phyloP scores from a whole-genome alignment of 2,113 vertebrate species.

The Microtus richardsoni region DNA sequence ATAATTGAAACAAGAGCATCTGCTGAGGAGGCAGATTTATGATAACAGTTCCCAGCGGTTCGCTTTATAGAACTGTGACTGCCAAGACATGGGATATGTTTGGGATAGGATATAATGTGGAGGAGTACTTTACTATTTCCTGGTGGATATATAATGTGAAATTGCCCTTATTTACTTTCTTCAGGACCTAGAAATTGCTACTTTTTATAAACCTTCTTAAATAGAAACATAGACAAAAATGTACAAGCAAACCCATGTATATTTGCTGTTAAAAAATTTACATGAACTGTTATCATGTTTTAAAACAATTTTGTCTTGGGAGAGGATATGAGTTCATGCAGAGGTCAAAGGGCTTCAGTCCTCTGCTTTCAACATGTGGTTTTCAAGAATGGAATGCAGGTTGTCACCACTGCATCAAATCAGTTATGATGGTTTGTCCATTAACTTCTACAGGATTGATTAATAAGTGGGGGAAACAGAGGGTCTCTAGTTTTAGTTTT shows the following conservation, averaged over 20 bases:
- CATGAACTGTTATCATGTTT: not conserved
- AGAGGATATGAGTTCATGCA: no score
- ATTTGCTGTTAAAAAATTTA: not conserved
- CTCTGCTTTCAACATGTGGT: not conserved
- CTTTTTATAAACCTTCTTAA: conserved; percentile 38
- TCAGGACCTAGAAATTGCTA: conserved; percentile 4
- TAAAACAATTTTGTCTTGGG: no score
- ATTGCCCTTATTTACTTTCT: not conserved
- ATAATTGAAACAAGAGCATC: not conserved
- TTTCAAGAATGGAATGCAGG: not conserved
- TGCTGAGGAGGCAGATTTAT: conserved; percentile 4
- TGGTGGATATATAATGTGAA: conserved; percentile 9
- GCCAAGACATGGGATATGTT: not conserved
- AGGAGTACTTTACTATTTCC: conserved; percentile 17
- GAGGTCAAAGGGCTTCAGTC: not conserved
- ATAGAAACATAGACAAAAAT: not conserved
- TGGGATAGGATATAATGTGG: not conserved
- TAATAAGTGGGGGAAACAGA: not conserved
- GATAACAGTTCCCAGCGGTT: not conserved
- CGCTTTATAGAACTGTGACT: conserved; percentile 1
- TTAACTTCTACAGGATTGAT: not conserved
- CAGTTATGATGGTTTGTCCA: not conserved
- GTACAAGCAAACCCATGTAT: not conserved
- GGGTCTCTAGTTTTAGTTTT: not conserved
- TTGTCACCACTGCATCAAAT: not conserved